A percentile compares a stretch with the other conserved stretches of the same genome.
phyloP scores from a whole-genome alignment of 2,113 vertebrate species.

The Beaufortia kweichowensis region DNA sequence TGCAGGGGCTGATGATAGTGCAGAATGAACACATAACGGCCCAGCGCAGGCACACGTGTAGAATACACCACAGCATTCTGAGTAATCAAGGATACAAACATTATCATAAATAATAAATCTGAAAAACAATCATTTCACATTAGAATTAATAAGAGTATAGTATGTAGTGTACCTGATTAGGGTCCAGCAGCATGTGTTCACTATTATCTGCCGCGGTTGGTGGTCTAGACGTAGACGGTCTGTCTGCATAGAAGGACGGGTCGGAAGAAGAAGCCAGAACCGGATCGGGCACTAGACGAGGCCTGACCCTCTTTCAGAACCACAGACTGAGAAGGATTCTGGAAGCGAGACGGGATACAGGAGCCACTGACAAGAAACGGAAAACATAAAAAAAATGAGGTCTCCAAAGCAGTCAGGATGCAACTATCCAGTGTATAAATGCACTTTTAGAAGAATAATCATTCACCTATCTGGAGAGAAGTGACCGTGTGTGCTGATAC shows the following conservation, averaged over 20 bases:
- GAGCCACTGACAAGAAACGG: conserved; percentile 65
- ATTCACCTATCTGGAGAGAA: conserved; percentile 83
- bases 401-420: too few relatives aligned
- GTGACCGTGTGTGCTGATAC: conserved; percentile 81
- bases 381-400: background rate
- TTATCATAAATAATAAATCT: background rate
- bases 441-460: too few relatives aligned
- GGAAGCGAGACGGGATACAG: conserved; percentile 88
- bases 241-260: conserved; percentile 43
- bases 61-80: conserved; percentile 85
- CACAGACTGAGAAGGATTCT: conserved; percentile 84
- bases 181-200: conserved; percentile 81
- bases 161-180: conserved; percentile 76
- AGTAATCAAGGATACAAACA: conserved; percentile 10
- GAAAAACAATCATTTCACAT: too few relatives aligned
- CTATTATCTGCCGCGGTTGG: conserved; percentile 73
- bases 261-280: conserved; percentile 68
- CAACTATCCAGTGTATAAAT: too few relatives aligned
- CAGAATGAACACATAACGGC: conserved; percentile 91
- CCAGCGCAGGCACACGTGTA: conserved; percentile 78
- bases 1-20: conserved; percentile 91
- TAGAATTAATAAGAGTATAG: background rate
- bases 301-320: conserved; percentile 81
- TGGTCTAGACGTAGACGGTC: conserved; percentile 66
- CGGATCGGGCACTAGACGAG: conserved; percentile 70